Base-by-base conservation (phyloP, 1,140 invertebrate species). In the Berghia stephanieae region DNA sequence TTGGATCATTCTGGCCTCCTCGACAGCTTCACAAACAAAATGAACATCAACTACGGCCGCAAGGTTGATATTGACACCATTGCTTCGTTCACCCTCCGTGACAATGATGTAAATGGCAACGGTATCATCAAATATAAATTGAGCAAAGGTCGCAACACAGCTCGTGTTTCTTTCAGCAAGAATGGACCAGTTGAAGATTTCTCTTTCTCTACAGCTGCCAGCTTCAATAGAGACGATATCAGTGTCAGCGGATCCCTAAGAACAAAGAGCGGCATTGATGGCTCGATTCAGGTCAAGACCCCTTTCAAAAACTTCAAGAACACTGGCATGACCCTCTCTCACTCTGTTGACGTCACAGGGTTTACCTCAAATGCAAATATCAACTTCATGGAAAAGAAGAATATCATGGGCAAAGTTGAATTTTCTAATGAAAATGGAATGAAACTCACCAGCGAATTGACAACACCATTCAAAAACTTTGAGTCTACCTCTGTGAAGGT, bases 301-400 rank as follows among this genome's bases (percentile, higher is more conserved):
- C 68, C 76, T 21, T 72, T 72, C 55, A 40, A n/a, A n/a, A 42
- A 66, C 3, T 76, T 67, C 5, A 43, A 49, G 43, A 57, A 55
- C 40, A 49, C 66, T 38, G 68, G 49, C 38, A 34, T 57, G n/a
- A 21, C 55, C 24, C 55, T 78, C 46, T n/a, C 60, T 43, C 42
- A 72, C 24, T 43, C 2, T 42, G 76, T 68, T 6, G 63, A 78
- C 34, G 18, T 71, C 34, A 78, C 18, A 31, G 38, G 21, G 0
- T 72, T 78, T 49, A 72, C 38, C 2, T 34, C 38, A 5, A 57
- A 72, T 16, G 69, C 24, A 0, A 63, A 55, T 44, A 55, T 78
- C 2, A n/a, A 68, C 21, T 78, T 60, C 69, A 78, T 78, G 76
- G 70, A 69, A 43, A 36, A 46, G 42, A 70, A 72, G 27, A 63